Conservation (phyloP, 2,888 invertebrate species). For the Patella depressa region DNA sequence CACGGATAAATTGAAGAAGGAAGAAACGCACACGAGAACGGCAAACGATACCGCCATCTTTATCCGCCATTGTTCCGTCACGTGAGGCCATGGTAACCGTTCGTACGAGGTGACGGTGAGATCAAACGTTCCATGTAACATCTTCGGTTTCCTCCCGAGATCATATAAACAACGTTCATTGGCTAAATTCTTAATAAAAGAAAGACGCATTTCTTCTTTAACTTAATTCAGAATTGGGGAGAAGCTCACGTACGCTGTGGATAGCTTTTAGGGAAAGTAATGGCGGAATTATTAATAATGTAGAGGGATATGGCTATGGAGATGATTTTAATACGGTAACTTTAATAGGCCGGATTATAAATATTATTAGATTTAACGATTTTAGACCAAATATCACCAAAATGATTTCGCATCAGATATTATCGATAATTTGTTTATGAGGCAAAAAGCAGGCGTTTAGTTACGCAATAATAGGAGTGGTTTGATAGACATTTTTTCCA, state of each 20-base stretch:
- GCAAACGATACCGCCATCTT: constrained; percentile 20
- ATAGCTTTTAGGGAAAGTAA: background rate
- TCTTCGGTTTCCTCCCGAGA: background rate
- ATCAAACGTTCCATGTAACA: constrained; percentile 1
- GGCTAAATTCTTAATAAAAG: constrained; percentile 5
- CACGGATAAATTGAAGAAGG: background rate
- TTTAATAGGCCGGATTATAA: constrained; percentile 5
- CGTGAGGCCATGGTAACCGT: constrained; percentile 26
- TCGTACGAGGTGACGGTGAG: constrained; percentile 1
- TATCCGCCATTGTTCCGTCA: constrained; percentile 26
- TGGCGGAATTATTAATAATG: background rate
- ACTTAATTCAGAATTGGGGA: background rate
- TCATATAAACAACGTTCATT: constrained; percentile 5
- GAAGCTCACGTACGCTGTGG: background rate
- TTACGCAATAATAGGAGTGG: no score
- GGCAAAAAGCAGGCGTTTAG: no score
- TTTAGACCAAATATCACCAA: background rate
- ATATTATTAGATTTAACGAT: constrained; percentile 2
- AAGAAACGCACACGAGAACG: constrained; percentile 20
- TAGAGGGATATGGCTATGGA: no score
- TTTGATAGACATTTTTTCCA: no score
- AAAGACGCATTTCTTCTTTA: constrained; percentile 9
- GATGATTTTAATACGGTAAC: constrained; percentile 1
- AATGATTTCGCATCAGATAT: no score
- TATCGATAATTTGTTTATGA: no score